A percentile compares a stretch with the other conserved stretches of the same genome.
phyloP scores from a whole-genome alignment of 2,888 invertebrate species.

The Thymelicus acteon region DNA sequence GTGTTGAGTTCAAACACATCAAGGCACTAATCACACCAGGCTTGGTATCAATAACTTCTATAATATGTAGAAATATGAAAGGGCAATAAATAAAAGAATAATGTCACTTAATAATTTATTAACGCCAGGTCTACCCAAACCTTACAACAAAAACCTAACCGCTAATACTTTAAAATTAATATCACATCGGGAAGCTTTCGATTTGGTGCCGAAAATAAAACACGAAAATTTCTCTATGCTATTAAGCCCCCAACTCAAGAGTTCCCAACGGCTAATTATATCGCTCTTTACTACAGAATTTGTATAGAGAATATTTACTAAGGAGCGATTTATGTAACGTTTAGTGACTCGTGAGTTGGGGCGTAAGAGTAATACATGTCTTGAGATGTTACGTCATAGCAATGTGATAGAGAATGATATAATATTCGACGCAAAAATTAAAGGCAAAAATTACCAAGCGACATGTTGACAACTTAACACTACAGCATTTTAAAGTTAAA shows the following conservation, averaged over 20 bases:
- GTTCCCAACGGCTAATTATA: no score
- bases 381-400: constrained; percentile 23
- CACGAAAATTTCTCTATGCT: constrained; percentile 40
- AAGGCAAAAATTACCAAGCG: no score
- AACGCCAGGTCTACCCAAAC: constrained; percentile 23
- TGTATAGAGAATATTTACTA: no score
- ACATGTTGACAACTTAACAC: no score
- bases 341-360: no score
- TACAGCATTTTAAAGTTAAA: no score
- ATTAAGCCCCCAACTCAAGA: no score
- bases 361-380: constrained; percentile 20
- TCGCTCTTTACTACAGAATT: no score
- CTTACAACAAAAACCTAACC: constrained; percentile 31
- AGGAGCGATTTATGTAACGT: no score
- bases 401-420: constrained; percentile 2
- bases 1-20: no score
- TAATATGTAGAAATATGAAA: not conserved
- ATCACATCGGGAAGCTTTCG: constrained; percentile 53
- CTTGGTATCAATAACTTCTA: constrained; percentile 42
- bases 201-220: constrained; percentile 43
- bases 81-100: constrained; percentile 24
- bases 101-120: constrained; percentile 35
- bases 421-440: no score
- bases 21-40: constrained; percentile 60
- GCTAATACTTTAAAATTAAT: constrained; percentile 47